Conservation (phyloP, 2,888 invertebrate species). For the Incurvaria masculella region DNA sequence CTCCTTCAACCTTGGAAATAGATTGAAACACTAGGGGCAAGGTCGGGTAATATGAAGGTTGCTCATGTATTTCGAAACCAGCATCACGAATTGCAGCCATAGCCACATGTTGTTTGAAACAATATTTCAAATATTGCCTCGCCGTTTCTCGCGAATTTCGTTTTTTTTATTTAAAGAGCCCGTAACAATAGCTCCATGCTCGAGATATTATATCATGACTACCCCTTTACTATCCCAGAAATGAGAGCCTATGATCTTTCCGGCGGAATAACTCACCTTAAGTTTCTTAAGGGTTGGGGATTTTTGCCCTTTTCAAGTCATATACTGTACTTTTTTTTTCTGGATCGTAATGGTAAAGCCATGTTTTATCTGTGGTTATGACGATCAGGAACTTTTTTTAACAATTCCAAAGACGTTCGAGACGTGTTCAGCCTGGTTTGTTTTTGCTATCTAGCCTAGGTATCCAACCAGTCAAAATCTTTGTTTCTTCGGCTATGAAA, state of each 20-base stretch:
- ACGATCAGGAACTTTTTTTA: conserved; percentile 5
- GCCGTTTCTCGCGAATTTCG: conserved; percentile 10
- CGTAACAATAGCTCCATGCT: conserved; percentile 6
- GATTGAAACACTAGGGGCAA: conserved; percentile 16
- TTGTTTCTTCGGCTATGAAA: not conserved
- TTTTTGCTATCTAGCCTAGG: too few relatives aligned
- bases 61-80: conserved; percentile 13
- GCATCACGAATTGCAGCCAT: conserved; percentile 16
- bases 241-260: conserved; percentile 13
- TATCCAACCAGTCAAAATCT: not conserved
- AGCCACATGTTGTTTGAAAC: conserved; percentile 14
- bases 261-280: conserved; percentile 9
- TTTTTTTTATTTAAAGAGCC: conserved; percentile 4
- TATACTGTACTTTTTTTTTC: conserved; percentile 12
- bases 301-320: conserved; percentile 9
- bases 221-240: conserved; percentile 10
- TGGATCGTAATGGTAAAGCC: conserved; percentile 6
- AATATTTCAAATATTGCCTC: conserved; percentile 5
- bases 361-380: conserved; percentile 4
- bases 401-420: conserved; percentile 5
- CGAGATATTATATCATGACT: conserved; percentile 8
- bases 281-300: conserved; percentile 13
- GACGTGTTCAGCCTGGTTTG: conserved; percentile 7
- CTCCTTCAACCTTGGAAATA: conserved; percentile 16
- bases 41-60: conserved; percentile 15